These are phyloP conservation scores for Mionectes macconnelli DNA, from an alignment of 2,113 vertebrate genomes.

Conservation along the genomic window DNA sequence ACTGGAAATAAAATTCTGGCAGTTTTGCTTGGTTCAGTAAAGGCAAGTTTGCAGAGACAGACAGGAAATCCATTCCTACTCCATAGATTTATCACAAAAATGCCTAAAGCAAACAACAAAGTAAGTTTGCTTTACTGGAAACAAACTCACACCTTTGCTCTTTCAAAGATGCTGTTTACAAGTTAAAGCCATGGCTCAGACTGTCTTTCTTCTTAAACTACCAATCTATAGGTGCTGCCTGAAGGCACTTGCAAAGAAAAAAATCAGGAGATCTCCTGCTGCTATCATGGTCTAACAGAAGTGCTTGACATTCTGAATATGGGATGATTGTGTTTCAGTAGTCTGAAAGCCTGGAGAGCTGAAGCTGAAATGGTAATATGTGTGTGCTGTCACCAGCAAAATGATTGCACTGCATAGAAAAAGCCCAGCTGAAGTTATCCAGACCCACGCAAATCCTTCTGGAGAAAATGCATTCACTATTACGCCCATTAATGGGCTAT, in stretches of 20 bases:
- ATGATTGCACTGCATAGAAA: background rate
- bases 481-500: background rate
- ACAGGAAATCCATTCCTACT: constrained; percentile 66
- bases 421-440: background rate
- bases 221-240: constrained; percentile 19
- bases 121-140: constrained; percentile 67
- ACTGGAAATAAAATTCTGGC: background rate
- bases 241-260: background rate
- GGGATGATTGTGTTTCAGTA: background rate
- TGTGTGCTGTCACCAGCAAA: constrained; percentile 13
- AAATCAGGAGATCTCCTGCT: background rate
- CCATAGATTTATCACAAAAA: constrained; percentile 51
- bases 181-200: constrained; percentile 60
- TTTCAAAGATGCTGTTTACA: constrained; percentile 71
- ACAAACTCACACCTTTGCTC: constrained; percentile 66
- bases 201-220: constrained; percentile 14
- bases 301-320: background rate
- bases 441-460: background rate
- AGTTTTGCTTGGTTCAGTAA: background rate
- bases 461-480: background rate
- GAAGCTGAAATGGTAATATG: background rate
- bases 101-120: constrained; percentile 67
- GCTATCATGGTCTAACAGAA: constrained; percentile 11
- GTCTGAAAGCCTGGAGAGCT: background rate
- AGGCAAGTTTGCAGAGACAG: background rate